A percentile compares a stretch with the other conserved stretches of the same genome.
Conservation (phyloP, 2,113 vertebrate genomes). For the Rhinopithecus roxellana region DNA sequence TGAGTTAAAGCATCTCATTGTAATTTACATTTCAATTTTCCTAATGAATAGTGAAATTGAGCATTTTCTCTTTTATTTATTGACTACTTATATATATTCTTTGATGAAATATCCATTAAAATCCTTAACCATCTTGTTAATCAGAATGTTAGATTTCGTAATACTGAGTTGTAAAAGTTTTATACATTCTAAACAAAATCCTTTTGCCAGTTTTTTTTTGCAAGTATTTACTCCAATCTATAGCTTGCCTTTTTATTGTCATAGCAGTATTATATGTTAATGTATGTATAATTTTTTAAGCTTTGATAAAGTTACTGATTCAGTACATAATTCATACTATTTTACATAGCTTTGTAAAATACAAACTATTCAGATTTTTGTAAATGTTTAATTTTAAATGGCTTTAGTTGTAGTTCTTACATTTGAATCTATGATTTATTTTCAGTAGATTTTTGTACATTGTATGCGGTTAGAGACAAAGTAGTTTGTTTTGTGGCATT, state of each 20-base stretch:
- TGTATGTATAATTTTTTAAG: not conserved
- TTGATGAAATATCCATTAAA: not conserved
- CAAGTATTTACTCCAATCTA: not conserved
- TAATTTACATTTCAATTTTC: not conserved
- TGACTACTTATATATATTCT: not conserved
- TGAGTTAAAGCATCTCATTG: not conserved
- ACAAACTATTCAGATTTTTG: not conserved
- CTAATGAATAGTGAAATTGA: not conserved
- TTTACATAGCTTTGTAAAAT: not conserved
- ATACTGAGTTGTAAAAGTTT: not conserved
- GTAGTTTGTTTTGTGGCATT: not conserved
- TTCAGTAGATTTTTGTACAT: not conserved
- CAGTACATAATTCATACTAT: not conserved
- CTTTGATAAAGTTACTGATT: not conserved
- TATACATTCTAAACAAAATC: not conserved
- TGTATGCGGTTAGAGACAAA: not conserved
- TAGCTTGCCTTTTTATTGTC: not conserved
- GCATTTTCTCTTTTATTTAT: not conserved
- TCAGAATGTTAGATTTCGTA: not conserved
- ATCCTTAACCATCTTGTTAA: not conserved
- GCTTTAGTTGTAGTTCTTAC: not conserved
- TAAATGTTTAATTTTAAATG: not conserved
- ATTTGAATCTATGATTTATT: not conserved
- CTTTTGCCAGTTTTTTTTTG: not conserved
- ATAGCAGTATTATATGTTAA: not conserved